phyloP scores from a whole-genome alignment of 2,113 vertebrate genomes.

The Enhydra lutris region DNA sequence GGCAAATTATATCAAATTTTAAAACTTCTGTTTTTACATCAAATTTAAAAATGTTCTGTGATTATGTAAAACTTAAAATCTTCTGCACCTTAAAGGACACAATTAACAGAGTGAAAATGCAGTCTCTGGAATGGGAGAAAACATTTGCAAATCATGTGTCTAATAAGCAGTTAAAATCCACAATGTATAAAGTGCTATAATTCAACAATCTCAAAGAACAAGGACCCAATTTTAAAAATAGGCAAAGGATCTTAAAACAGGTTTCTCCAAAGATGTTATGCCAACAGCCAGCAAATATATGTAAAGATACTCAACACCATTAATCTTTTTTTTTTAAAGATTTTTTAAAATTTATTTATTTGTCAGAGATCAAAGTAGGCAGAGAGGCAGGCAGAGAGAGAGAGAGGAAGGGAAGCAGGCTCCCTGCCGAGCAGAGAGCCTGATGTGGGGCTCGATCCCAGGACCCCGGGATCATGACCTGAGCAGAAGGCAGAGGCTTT shows the following conservation, averaged over 20 bases:
- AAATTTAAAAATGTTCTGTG: neutral
- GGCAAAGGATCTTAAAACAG: neutral
- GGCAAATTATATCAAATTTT: neutral
- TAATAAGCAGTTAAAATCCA: neutral
- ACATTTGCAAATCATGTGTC: neutral
- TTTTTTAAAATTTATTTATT: too few relatives aligned
- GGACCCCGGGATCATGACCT: too few relatives aligned
- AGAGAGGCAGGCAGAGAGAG: too few relatives aligned
- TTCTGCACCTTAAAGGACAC: neutral
- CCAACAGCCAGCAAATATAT: neutral
- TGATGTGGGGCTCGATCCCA: too few relatives aligned
- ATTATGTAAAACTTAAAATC: neutral
- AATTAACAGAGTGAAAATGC: neutral
- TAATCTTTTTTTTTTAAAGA: too few relatives aligned
- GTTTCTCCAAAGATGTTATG: neutral
- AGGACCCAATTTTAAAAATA: neutral
- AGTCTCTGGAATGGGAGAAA: neutral
- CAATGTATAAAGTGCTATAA: neutral
- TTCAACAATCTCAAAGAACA: neutral
- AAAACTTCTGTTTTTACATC: neutral
- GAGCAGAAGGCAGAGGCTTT: too few relatives aligned
- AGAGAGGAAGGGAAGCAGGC: too few relatives aligned
- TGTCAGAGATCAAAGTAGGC: too few relatives aligned
- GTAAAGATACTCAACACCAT: neutral
- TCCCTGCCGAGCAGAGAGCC: too few relatives aligned